Conservation (phyloP, 35 echinoderm and acorn worm species). For the Apostichopus japonicus region DNA sequence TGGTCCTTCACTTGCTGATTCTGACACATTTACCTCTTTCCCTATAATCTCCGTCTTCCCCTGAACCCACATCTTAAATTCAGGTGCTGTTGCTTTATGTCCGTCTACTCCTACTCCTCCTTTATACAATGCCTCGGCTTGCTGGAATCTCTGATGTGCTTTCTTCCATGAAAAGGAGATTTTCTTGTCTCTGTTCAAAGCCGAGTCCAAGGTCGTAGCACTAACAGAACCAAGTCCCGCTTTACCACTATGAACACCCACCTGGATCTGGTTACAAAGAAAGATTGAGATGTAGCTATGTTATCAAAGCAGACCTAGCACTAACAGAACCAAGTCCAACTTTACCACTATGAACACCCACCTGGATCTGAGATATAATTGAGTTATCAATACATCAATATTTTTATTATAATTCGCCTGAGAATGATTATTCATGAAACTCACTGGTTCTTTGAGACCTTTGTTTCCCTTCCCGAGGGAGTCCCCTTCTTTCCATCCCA, state of each 20-base stretch:
- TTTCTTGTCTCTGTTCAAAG: constrained; percentile 43
- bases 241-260: constrained; percentile 67
- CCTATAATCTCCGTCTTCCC: neutral
- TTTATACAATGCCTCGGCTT: neutral
- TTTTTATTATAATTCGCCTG: too few relatives aligned
- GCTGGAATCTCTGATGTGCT: constrained; percentile 62
- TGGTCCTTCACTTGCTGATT: neutral
- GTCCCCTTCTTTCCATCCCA: constrained; percentile 93
- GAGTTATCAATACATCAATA: too few relatives aligned
- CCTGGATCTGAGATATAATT: constrained; percentile 55
- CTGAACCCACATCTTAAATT: constrained; percentile 15
- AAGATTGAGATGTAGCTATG: neutral
- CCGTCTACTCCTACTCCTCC: neutral
- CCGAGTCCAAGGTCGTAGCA: constrained; percentile 46
- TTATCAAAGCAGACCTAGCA: neutral
- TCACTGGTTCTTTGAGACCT: constrained; percentile 92
- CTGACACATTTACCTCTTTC: neutral
- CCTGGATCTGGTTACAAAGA: constrained; percentile 63
- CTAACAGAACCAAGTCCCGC: constrained; percentile 65
- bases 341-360: constrained; percentile 63
- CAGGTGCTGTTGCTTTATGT: too few relatives aligned
- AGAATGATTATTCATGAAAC: neutral
- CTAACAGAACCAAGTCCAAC: constrained; percentile 63
- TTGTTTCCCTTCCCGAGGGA: constrained; percentile 76
- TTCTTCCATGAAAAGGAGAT: constrained; percentile 69